Percentiles rank a stretch among this genome's conserved stretches.
Evolutionary conservation across 2,888 invertebrate genomes (phyloP).

Genomic region (Lycia hirtaria): DNA sequence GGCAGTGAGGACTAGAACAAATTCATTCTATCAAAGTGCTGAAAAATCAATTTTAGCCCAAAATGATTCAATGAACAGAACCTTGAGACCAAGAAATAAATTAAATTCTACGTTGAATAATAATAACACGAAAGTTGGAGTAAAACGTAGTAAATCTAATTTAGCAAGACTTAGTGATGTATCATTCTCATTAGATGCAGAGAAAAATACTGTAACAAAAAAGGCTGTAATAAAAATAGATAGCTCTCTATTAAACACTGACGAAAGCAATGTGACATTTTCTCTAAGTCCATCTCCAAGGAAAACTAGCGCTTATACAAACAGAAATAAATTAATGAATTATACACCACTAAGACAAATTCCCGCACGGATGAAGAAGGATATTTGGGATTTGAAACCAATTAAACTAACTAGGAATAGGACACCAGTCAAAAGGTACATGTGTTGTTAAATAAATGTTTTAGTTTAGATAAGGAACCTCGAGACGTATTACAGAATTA

Average conservation of each 20-base stretch:
- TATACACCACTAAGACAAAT: slow-evolving; percentile 9
- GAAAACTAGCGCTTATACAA: neutral
- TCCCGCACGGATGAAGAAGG: neutral
- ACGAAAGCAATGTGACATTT: slow-evolving; percentile 46
- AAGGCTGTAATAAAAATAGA: slow-evolving; percentile 8
- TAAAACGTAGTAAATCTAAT: slow-evolving; percentile 2
- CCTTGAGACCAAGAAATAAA: slow-evolving; percentile 27
- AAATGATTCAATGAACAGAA: slow-evolving; percentile 26
- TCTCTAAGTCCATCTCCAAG: slow-evolving; percentile 32
- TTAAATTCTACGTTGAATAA: neutral
- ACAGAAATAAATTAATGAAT: neutral
- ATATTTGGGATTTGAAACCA: neutral
- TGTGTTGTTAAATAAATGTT: slow-evolving; percentile 4
- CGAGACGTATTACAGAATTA: too few relatives aligned
- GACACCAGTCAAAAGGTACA: slow-evolving; percentile 21
- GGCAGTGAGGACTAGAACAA: slow-evolving; percentile 40
- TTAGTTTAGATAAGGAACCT: too few relatives aligned
- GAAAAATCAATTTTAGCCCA: slow-evolving; percentile 29
- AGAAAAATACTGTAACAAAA: slow-evolving; percentile 4
- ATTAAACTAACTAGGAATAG: slow-evolving; percentile 17
- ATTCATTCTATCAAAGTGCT: slow-evolving; percentile 29
- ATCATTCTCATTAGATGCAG: slow-evolving; percentile 18
- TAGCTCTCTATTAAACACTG: slow-evolving; percentile 1
- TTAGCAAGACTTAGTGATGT: slow-evolving; percentile 17
- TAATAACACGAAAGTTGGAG: slow-evolving; percentile 7